A percentile compares a stretch with the other conserved stretches of the same genome.
Evolutionary conservation across 1,140 invertebrate species (phyloP).

Genomic region (Leptinotarsa defecta): DNA sequence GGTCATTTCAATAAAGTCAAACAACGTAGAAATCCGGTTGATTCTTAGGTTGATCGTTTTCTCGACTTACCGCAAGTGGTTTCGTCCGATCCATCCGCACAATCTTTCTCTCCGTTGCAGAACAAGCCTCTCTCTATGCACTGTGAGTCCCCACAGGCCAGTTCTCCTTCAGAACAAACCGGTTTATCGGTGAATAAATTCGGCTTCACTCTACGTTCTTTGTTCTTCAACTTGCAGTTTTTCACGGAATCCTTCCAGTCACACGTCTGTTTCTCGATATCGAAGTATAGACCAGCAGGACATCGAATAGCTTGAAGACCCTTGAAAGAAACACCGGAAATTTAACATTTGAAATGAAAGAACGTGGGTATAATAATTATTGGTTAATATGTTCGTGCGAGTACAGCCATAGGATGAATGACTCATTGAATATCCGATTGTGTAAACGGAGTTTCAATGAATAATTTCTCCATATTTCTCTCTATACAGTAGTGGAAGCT

Average conservation of each 20-base stretch:
- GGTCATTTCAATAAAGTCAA: too few relatives aligned
- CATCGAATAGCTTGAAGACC: conserved; percentile 91
- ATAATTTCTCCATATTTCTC: too few relatives aligned
- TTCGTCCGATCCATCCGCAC: conserved; percentile 86
- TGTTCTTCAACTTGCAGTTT: conserved; percentile 90
- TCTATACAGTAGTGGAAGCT: too few relatives aligned
- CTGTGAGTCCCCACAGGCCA: conserved; percentile 84
- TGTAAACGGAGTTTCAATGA: too few relatives aligned
- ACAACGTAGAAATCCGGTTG: too few relatives aligned
- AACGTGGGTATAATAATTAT: too few relatives aligned
- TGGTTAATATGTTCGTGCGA: too few relatives aligned
- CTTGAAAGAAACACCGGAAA: conserved; percentile 55
- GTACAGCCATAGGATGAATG: too few relatives aligned
- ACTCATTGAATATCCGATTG: too few relatives aligned
- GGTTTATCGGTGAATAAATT: conserved; percentile 89
- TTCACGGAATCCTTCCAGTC: conserved; percentile 94
- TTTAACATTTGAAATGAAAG: too few relatives aligned
- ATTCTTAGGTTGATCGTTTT: not conserved
- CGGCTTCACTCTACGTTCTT: conserved; percentile 88
- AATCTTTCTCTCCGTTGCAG: conserved; percentile 93
- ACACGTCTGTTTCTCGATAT: conserved; percentile 95
- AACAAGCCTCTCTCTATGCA: conserved; percentile 90
- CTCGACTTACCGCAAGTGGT: conserved; percentile 83
- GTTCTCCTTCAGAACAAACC: conserved; percentile 81
- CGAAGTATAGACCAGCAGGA: conserved; percentile 90